Conservation (phyloP, 2,888 invertebrate species). For the Eristalis arbustorum region DNA sequence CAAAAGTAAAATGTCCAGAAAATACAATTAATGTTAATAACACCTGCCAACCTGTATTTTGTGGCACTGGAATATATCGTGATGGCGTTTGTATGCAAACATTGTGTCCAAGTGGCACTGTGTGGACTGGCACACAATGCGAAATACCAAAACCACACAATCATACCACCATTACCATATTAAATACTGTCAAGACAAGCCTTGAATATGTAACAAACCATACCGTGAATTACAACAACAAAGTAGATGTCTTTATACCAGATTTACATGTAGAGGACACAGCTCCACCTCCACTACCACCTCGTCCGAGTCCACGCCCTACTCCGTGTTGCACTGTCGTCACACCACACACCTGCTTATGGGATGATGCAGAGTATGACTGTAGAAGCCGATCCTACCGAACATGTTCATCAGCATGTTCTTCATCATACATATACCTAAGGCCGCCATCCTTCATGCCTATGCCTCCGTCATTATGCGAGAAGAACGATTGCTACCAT, state of each 20-base stretch:
- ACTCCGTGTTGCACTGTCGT: conserved; percentile 74
- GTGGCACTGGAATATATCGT: conserved; percentile 70
- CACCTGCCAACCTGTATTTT: conserved; percentile 74
- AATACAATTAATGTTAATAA: conserved; percentile 72
- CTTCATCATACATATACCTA: conserved; percentile 73
- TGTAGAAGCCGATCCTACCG: conserved; percentile 73
- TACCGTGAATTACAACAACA: conserved; percentile 72
- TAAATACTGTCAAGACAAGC: conserved; percentile 61
- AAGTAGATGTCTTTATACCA: conserved; percentile 71
- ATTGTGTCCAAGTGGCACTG: conserved; percentile 73
- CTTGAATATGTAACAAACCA: conserved; percentile 50
- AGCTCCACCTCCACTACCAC: background rate
- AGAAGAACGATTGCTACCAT: background rate
- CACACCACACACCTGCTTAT: conserved; percentile 74
- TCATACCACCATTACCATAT: conserved; percentile 45
- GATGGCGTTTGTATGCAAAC: conserved; percentile 72
- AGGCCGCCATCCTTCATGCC: conserved; percentile 52
- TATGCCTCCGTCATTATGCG: conserved; percentile 19
- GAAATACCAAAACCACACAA: conserved; percentile 63
- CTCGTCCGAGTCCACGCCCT: background rate
- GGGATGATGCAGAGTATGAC: conserved; percentile 68
- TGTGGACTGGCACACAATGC: conserved; percentile 74
- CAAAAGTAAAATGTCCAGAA: conserved; percentile 67
- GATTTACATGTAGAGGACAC: background rate
- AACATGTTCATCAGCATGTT: conserved; percentile 75